These are phyloP conservation scores for Lichenostomus cassidix DNA, from an alignment of 2,113 vertebrate species.

Conservation along the genomic window DNA sequence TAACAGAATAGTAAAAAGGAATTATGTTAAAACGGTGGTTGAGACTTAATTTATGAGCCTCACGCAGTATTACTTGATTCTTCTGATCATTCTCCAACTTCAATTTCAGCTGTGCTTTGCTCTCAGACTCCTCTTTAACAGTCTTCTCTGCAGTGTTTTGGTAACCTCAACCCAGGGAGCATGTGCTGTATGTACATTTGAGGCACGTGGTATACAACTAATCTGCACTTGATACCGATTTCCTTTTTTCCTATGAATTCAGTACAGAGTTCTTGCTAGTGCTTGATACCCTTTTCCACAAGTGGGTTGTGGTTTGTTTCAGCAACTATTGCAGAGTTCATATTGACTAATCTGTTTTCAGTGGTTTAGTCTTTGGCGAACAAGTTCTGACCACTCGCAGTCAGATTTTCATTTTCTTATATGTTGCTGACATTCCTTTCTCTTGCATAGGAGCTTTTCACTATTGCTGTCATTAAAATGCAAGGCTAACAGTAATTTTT, in stretches of 20 bases:
- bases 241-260: constrained; percentile 14
- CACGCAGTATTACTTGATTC: neutral
- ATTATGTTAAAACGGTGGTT: neutral
- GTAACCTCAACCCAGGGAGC: neutral
- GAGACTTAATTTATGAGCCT: neutral
- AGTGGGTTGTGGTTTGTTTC: neutral
- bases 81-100: neutral
- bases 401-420: neutral
- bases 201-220: neutral
- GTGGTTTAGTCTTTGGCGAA: constrained; percentile 5
- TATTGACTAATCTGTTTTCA: neutral
- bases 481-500: neutral
- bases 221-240: neutral
- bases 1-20: neutral
- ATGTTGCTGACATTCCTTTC: neutral
- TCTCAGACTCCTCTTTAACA: neutral
- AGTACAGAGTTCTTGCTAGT: neutral
- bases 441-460: neutral
- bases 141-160: neutral
- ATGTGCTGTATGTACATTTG: neutral
- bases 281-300: neutral
- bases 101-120: neutral
- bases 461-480: neutral
- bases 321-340: neutral
- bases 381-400: neutral